Conservation (phyloP, 2,113 vertebrate species). For the Gobius niger region DNA sequence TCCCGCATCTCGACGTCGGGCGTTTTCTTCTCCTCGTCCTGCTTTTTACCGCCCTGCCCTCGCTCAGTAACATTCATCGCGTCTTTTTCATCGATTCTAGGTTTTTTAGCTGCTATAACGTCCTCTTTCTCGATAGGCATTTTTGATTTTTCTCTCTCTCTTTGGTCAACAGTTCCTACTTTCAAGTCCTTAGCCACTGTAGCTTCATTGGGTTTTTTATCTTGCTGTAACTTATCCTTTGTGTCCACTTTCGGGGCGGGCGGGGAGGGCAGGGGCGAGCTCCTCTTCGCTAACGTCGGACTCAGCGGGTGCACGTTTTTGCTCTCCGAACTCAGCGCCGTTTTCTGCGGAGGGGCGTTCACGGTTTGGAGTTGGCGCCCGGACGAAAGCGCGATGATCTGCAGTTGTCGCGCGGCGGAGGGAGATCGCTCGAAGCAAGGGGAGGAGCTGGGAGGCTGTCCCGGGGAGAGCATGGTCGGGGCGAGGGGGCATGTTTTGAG, state of each 20-base stretch:
- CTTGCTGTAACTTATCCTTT: conserved; percentile 26
- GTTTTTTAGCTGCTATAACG: not conserved
- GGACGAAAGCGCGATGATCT: conserved; percentile 77
- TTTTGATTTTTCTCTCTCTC: conserved; percentile 38
- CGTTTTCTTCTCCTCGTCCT: conserved; percentile 1
- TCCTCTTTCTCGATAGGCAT: not conserved
- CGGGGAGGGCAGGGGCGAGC: conserved; percentile 52
- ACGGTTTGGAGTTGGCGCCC: conserved; percentile 51
- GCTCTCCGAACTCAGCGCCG: conserved; percentile 22
- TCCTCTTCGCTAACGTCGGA: conserved; percentile 36
- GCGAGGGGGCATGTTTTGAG: conserved; percentile 51
- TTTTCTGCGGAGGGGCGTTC: conserved; percentile 31
- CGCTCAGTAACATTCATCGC: conserved; percentile 53
- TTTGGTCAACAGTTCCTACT: conserved; percentile 50
- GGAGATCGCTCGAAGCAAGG: conserved; percentile 55
- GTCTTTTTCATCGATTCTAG: conserved; percentile 21
- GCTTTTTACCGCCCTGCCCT: conserved; percentile 10
- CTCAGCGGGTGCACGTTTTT: conserved; percentile 53
- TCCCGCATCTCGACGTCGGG: conserved; percentile 44
- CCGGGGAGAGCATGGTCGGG: conserved; percentile 32
- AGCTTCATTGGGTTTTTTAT: not conserved
- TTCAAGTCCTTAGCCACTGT: conserved; percentile 2
- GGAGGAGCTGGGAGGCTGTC: conserved; percentile 44
- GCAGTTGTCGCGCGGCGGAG: conserved; percentile 73
- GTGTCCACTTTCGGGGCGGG: conserved; percentile 39